Conservation (phyloP, 1,140 invertebrate genomes). For the Sminthurides bifidus region DNA sequence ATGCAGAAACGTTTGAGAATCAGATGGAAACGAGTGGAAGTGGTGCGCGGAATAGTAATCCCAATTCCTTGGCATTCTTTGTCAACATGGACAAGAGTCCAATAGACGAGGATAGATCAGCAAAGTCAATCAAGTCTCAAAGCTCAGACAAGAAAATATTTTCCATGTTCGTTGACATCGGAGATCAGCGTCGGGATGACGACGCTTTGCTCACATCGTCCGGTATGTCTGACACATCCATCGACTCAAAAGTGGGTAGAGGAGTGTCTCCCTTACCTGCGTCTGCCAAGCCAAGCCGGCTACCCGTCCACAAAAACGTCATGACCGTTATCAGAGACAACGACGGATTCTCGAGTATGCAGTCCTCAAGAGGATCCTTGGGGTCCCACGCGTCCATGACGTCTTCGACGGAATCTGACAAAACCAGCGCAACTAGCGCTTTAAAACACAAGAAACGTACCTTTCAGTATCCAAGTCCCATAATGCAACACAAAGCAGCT, state of each 20-base stretch:
- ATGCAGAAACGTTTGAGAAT: conserved; percentile 7
- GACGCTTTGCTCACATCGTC: no score
- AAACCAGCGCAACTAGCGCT: no score
- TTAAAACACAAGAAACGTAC: background rate
- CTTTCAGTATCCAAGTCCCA: conserved; percentile 23
- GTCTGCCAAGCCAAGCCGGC: background rate
- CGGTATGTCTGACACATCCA: no score
- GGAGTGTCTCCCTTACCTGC: no score
- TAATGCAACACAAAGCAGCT: conserved; percentile 24
- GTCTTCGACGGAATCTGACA: no score
- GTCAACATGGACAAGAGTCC: conserved; percentile 21
- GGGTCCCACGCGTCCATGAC: background rate
- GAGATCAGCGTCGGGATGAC: no score
- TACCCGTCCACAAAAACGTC: conserved; percentile 8
- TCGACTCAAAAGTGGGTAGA: no score
- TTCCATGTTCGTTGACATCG: conserved; percentile 30
- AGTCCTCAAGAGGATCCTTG: background rate
- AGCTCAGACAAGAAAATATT: conserved; percentile 27
- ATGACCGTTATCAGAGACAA: conserved; percentile 8
- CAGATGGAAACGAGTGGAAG: conserved; percentile 12
- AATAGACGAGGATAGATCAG: background rate
- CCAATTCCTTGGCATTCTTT: conserved; percentile 26
- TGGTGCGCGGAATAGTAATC: conserved; percentile 25
- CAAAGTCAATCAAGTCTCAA: conserved; percentile 3
- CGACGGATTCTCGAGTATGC: background rate